Percentiles rank a stretch among this genome's conserved stretches.
These are phyloP conservation scores for Porites divaricata DNA, from an alignment of 92 coral and sea anemone genomes.

Conservation along the genomic window DNA sequence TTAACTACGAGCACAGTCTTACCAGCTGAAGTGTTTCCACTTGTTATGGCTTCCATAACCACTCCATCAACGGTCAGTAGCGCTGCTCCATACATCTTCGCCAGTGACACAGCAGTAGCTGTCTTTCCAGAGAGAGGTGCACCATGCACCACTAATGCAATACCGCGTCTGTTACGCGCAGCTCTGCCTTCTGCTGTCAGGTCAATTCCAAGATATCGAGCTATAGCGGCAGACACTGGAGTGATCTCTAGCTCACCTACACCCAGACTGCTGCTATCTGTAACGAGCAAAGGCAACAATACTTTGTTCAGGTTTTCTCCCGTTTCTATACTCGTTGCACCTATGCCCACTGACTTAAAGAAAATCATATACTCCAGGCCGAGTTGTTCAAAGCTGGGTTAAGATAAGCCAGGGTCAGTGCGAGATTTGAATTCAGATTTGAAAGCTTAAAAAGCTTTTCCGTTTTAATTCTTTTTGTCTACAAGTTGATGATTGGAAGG, in stretches of 20 bases:
- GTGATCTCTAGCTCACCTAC: conserved; percentile 99
- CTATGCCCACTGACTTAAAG: no score
- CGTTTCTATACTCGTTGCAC: no score
- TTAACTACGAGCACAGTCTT: neutral
- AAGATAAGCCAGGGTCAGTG: no score
- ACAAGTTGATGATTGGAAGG: no score
- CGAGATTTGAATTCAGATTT: no score
- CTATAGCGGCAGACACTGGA: conserved; percentile 99
- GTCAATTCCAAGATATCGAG: conserved; percentile 97
- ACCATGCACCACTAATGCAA: conserved; percentile 89
- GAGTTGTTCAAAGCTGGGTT: no score
- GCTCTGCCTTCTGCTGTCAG: conserved; percentile 97
- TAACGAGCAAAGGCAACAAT: neutral
- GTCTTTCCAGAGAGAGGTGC: conserved; percentile 97
- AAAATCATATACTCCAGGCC: no score
- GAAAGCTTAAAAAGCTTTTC: no score
- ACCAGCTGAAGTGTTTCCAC: conserved; percentile 96
- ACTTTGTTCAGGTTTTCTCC: neutral
- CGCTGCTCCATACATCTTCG: conserved; percentile 92
- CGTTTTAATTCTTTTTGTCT: no score
- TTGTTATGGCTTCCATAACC: conserved; percentile 88
- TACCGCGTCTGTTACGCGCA: conserved; percentile 98
- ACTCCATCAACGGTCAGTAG: conserved; percentile 91
- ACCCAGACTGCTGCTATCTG: conserved; percentile 79
- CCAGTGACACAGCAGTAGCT: conserved; percentile 82